These are phyloP conservation scores for Drosophila paramelanica DNA, from an alignment of 2,888 invertebrate genomes.

Conservation along the genomic window DNA sequence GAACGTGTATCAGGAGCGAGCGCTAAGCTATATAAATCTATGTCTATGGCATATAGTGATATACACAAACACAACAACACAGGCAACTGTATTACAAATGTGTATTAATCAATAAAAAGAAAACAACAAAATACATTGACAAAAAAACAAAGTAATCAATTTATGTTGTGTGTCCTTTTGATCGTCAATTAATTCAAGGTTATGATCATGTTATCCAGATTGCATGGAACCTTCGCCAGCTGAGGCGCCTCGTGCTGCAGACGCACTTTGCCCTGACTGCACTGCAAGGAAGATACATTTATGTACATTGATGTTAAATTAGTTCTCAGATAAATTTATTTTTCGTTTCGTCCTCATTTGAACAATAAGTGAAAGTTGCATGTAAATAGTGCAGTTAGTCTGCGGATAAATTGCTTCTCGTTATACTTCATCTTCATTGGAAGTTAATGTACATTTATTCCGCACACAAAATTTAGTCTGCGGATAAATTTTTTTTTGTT, in stretches of 20 bases:
- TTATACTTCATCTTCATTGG: no score
- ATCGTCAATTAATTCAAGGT: slow-evolving; percentile 5
- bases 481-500: no score
- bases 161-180: no score
- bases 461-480: no score
- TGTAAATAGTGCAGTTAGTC: no score
- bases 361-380: not conserved
- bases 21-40: slow-evolving; percentile 12
- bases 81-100: slow-evolving; percentile 35
- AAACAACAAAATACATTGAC: slow-evolving; percentile 16
- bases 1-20: slow-evolving; percentile 1
- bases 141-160: not conserved
- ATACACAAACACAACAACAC: slow-evolving; percentile 19
- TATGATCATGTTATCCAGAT: slow-evolving; percentile 1
- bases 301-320: not conserved
- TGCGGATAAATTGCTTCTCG: no score
- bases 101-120: slow-evolving; percentile 51
- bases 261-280: slow-evolving; percentile 24
- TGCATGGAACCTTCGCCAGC: not conserved
- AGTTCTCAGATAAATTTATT: not conserved
- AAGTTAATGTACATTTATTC: no score
- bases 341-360: not conserved
- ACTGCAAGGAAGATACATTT: slow-evolving; percentile 7
- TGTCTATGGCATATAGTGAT: slow-evolving; percentile 25
- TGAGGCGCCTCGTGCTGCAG: slow-evolving; percentile 1